phyloP scores from a whole-genome alignment of 2,888 invertebrate genomes.

The Nemapogon koenigi region DNA sequence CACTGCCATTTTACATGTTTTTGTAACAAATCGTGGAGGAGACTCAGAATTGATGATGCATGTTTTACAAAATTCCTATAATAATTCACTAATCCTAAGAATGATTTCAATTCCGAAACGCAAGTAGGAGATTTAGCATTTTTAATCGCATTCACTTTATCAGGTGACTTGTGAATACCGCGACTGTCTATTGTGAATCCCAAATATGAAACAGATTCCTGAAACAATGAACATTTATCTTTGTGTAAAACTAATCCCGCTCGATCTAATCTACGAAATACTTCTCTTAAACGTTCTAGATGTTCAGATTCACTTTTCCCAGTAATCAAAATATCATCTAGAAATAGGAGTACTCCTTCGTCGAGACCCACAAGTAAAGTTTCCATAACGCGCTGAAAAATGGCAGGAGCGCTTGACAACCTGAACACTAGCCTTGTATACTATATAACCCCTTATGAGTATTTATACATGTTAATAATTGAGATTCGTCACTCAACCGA shows the following conservation, averaged over 20 bases:
- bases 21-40: slow-evolving; percentile 13
- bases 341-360: not conserved
- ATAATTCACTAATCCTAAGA: slow-evolving; percentile 19
- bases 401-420: not conserved
- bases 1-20: slow-evolving; percentile 12
- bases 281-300: slow-evolving; percentile 11
- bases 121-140: slow-evolving; percentile 15
- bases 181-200: slow-evolving; percentile 15
- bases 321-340: slow-evolving; percentile 2
- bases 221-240: not conserved
- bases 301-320: not conserved
- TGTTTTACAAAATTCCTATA: slow-evolving; percentile 16
- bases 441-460: slow-evolving; percentile 10
- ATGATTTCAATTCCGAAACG: slow-evolving; percentile 18
- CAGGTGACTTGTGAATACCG: slow-evolving; percentile 16
- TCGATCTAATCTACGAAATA: slow-evolving; percentile 10
- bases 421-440: not conserved
- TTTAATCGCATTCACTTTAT: slow-evolving; percentile 16
- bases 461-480: slow-evolving; percentile 12
- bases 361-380: not conserved
- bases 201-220: too few species aligned
- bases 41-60: slow-evolving; percentile 14
- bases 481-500: slow-evolving; percentile 10
- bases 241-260: not conserved
- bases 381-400: not conserved